These are phyloP conservation scores for Dendronephthya gigantea DNA, from an alignment of 64 coral and sea anemone species.

Conservation along the genomic window DNA sequence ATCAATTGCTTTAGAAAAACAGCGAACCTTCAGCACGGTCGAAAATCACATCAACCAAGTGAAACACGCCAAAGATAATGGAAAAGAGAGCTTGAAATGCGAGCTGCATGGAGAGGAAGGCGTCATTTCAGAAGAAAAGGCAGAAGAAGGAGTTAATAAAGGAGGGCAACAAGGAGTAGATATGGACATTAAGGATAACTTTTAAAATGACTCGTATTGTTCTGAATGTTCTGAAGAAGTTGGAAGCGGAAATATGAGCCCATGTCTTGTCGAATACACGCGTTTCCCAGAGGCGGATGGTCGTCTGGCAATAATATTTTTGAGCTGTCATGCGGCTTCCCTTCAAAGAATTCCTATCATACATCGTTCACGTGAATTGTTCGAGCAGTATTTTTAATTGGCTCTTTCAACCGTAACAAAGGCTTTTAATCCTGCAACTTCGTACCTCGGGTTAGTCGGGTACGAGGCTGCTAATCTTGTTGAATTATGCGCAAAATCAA, in stretches of 20 bases:
- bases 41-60: neutral
- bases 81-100: neutral
- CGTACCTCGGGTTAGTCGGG: no score
- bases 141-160: neutral
- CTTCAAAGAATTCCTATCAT: no score
- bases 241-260: neutral
- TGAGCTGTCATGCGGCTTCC: no score
- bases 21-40: neutral
- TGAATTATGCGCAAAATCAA: no score
- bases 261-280: neutral
- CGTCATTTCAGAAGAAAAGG: neutral
- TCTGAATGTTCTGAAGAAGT: neutral
- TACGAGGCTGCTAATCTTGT: no score
- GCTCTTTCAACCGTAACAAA: no score
- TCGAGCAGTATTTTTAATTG: no score
- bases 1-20: neutral
- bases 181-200: neutral
- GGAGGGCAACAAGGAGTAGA: neutral
- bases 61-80: conserved; percentile 10
- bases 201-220: neutral
- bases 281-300: no score
- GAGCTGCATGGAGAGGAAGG: neutral
- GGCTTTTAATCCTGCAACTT: no score
- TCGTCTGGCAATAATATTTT: no score
- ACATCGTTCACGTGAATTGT: no score